Conservation (phyloP, 2,888 invertebrate genomes). For the Halictus ligatus region DNA sequence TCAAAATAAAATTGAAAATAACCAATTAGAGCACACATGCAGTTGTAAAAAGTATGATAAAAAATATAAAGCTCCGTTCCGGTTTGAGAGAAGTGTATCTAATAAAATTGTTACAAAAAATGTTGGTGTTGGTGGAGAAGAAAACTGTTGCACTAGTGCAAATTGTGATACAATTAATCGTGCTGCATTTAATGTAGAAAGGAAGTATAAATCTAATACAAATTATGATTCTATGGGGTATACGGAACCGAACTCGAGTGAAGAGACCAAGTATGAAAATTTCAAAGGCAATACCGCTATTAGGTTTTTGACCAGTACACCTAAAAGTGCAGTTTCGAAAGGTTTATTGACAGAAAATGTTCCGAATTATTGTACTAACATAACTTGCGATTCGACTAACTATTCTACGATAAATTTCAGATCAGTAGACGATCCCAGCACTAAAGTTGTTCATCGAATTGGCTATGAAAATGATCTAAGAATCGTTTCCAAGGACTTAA, state of each 20-base stretch:
- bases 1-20: background rate
- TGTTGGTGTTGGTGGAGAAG: background rate
- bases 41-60: background rate
- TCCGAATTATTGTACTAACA: background rate
- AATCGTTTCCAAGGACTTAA: background rate
- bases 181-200: background rate
- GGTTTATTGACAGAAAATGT: background rate
- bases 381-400: background rate
- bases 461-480: background rate
- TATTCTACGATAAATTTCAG: background rate
- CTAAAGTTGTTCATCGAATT: background rate
- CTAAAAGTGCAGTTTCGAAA: constrained; percentile 4
- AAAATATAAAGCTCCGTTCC: background rate
- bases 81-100: background rate
- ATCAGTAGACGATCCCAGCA: background rate
- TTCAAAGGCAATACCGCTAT: background rate
- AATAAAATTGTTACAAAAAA: background rate
- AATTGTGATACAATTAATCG: background rate
- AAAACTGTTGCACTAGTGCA: background rate
- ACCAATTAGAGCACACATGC: background rate
- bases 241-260: background rate
- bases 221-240: background rate
- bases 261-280: background rate
- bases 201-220: background rate
- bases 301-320: background rate